phyloP scores from a whole-genome alignment of 2,888 invertebrate species.

The Digitonthophagus gazella region DNA sequence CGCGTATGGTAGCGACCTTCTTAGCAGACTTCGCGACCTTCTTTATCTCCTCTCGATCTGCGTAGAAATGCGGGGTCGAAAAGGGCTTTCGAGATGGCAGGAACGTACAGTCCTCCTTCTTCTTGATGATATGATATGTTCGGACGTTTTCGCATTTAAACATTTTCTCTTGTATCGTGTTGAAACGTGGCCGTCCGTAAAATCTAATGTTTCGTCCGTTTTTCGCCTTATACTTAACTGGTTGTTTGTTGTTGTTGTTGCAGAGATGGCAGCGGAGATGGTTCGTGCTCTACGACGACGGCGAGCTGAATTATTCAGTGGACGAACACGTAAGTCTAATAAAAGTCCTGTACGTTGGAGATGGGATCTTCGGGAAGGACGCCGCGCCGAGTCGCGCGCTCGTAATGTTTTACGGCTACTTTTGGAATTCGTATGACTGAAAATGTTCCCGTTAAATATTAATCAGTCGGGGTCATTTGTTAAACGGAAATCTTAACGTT shows the following conservation, averaged over 20 bases:
- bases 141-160: background rate
- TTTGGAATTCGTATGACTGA: background rate
- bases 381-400: no score
- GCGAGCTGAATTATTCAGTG: constrained; percentile 94
- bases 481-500: background rate
- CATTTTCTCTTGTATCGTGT: background rate
- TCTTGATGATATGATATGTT: background rate
- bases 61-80: no score
- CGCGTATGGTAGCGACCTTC: background rate
- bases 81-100: no score
- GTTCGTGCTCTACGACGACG: constrained; percentile 97
- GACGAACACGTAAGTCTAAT: constrained; percentile 91
- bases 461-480: background rate
- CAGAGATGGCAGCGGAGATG: constrained; percentile 99
- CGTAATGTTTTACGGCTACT: background rate
- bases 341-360: background rate
- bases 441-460: background rate
- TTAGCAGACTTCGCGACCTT: background rate
- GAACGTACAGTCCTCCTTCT: no score
- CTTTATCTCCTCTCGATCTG: background rate
- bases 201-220: background rate
- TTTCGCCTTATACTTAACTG: background rate
- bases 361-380: background rate
- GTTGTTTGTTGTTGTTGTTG: constrained; percentile 50
- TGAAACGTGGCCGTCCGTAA: background rate